Base-by-base conservation (phyloP, 2,113 vertebrate genomes). In the Gasterosteus aculeatus region DNA sequence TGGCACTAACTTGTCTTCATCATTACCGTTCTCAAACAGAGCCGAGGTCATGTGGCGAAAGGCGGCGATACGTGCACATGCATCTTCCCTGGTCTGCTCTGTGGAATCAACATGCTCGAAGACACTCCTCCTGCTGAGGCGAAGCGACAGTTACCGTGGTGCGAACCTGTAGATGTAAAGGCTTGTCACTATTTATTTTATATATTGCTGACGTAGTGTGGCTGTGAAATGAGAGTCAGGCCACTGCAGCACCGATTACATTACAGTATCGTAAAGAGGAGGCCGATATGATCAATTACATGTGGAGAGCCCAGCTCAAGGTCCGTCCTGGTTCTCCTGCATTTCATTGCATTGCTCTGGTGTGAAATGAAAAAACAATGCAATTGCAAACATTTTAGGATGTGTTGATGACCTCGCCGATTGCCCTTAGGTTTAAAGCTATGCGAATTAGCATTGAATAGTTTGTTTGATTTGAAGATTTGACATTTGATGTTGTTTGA, bases 1-100 rank as follows among this genome's bases (percentile, higher is more conserved):
- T 71, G 86, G 75, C 68, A 39, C 82, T 76, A 66, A 53, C 75
- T 42, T 53, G 77, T 65, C 56, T 18, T 79, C 31, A 63, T 33
- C 51, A 22, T 85, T 62, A 67, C 53, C 38, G 1, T 76, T 58
- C 41, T 85, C 72, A 73, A 77, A 65, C 71, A 64, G 56, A 73
- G 54, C 14, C 1, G 2, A 4, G 49, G 35, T 75, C 47, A 18
- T 31, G 49, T 46, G 57, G 69, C 35, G 7, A 35, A 35, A 4
- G 60, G 38, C 19, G 2, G n/a, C 26, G 15, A 66, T 47, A 49
- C 26, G 60, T 19, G 22, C 1, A 1, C 59, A 26, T 26, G 22
- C 22, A 10, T 44, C 58, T 41, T 10, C 46, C 18, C 46, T 16
- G 63, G 47, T 74, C 68, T 80, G 14, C 44, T 51, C 11, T 15